Evolutionary conservation across 2,113 vertebrate species (phyloP).

Genomic region (Anhinga anhinga): DNA sequence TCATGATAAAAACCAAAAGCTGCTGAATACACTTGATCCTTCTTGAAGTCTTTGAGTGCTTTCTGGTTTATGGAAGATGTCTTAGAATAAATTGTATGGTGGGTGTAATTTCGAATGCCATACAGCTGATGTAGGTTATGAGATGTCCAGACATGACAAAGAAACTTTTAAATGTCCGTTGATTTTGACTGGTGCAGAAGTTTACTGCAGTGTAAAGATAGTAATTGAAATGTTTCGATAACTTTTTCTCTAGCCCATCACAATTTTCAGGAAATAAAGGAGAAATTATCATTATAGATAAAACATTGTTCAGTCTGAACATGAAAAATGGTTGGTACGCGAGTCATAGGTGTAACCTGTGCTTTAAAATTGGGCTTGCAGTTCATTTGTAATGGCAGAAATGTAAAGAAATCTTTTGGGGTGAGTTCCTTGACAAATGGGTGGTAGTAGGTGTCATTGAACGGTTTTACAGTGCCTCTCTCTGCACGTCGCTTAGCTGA

Average conservation of each 20-base stretch:
- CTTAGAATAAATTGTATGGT: neutral
- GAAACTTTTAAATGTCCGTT: neutral
- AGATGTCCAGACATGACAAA: neutral
- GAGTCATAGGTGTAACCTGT: neutral
- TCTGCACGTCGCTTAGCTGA: neutral
- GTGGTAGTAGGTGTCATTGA: neutral
- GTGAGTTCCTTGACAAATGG: neutral
- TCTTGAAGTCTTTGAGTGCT: neutral
- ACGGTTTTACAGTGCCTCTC: neutral
- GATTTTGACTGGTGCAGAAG: neutral
- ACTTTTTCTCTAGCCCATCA: neutral
- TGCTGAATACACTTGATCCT: neutral
- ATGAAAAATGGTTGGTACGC: fast-evolving
- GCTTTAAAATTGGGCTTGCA: neutral
- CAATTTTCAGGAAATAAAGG: neutral
- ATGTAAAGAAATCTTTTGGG: neutral
- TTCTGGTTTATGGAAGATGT: neutral
- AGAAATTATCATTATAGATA: neutral
- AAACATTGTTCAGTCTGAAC: neutral
- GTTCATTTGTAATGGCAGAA: neutral
- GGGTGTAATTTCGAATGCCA: neutral
- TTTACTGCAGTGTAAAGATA: neutral
- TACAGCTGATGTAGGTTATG: neutral
- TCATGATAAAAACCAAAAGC: neutral
- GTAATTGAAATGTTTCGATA: neutral